Base-by-base conservation (phyloP, 1,140 invertebrate species). In the Drosophila murphyi region DNA sequence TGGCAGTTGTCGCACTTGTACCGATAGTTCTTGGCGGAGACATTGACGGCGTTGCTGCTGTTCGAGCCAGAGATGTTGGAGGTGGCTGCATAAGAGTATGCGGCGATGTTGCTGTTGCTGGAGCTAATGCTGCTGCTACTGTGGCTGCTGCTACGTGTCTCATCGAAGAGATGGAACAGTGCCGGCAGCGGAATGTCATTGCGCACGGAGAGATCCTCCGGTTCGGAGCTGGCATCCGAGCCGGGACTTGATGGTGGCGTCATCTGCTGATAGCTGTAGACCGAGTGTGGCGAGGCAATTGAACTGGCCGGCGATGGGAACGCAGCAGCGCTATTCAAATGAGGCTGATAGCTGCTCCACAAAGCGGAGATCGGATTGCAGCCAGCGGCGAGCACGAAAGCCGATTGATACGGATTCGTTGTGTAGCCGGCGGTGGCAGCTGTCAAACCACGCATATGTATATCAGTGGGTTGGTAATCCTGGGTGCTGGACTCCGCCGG, bases 1-100 rank as follows among this genome's bases (percentile, higher is more conserved):
- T 96, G 96, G 92, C 98, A 99, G 76, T 97, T 96, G 0, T 96
- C 95, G 92, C 98, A 99, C 86, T 98, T 96, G 87, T 97, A 97
- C 48, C 96, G 94, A 43, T 95, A 95, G 68, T 95, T 93, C 72
- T 93, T 91, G 72, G 78, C 74, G 76, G 50, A 75, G 54, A 32
- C n/a, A 4, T 48, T 31, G 3, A 37, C 0, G 3, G 56, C 35
- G 0, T 35, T 57, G 65, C 5, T 61, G 75, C 93, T 86, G 54
- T 77, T 64, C 64, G 37, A 29, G 81, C 48, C 75, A 41, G 39
- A 6, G 57, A 47, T 54, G 60, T n/a, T 50, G 60, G 12, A 97
- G 95, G 82, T 96, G 97, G 59, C 62, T 8, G 54, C 34, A 6
- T 78, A 86, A 20, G 73, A 72, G 50, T 80, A 51, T 96, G 94